Percentiles rank a stretch among this genome's conserved stretches.
Evolutionary conservation across 2,113 vertebrate genomes (phyloP).

Genomic region (Larimichthys crocea): DNA sequence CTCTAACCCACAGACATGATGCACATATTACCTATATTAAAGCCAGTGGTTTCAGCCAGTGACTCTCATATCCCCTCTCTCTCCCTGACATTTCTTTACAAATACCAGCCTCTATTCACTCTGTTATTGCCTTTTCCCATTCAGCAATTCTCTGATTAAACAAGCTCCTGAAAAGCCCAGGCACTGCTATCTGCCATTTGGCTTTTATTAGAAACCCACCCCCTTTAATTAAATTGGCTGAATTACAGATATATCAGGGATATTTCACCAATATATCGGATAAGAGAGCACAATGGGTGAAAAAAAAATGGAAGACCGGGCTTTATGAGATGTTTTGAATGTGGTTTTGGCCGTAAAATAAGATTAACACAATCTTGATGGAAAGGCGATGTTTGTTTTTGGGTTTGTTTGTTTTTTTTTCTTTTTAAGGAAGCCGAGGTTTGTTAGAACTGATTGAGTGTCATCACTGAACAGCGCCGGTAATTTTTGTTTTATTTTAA

Average conservation of each 20-base stretch:
- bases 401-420: not conserved
- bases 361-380: slow-evolving; percentile 71
- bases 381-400: not conserved
- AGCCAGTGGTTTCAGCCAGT: slow-evolving; percentile 59
- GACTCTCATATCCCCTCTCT: slow-evolving; percentile 68
- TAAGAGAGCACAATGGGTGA: slow-evolving; percentile 70
- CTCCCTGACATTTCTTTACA: slow-evolving; percentile 83
- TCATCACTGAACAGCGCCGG: not conserved
- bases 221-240: slow-evolving; percentile 79
- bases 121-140: slow-evolving; percentile 79
- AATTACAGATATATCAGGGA: slow-evolving; percentile 76
- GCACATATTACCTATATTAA: slow-evolving; percentile 71
- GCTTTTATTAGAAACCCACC: slow-evolving; percentile 80
- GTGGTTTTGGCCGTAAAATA: slow-evolving; percentile 49
- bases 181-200: slow-evolving; percentile 79
- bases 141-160: slow-evolving; percentile 79
- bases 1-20: slow-evolving; percentile 47
- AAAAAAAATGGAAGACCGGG: slow-evolving; percentile 34
- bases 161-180: slow-evolving; percentile 68
- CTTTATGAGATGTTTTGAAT: slow-evolving; percentile 75
- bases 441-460: slow-evolving; percentile 46
- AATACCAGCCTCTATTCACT: slow-evolving; percentile 81
- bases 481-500: not conserved
- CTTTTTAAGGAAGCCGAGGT: slow-evolving; percentile 32
- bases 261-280: slow-evolving; percentile 75